phyloP scores from a whole-genome alignment of 2,888 invertebrate genomes.

The Chesias legatella region DNA sequence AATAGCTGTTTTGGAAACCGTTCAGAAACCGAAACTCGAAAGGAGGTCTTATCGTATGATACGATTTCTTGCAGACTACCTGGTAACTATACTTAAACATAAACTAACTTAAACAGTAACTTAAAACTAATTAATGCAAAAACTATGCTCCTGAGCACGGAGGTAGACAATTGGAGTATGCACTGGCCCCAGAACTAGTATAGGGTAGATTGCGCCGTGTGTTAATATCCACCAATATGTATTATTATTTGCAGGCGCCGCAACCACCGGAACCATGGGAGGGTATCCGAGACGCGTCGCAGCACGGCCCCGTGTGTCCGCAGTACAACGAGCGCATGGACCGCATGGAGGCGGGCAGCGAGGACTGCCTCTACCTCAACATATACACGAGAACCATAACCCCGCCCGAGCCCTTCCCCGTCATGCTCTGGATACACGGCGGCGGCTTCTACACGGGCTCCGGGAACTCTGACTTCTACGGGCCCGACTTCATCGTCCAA shows the following conservation, averaged over 20 bases:
- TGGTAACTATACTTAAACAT: too few species aligned
- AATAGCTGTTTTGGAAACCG: too few species aligned
- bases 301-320: constrained; percentile 68
- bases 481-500: constrained; percentile 70
- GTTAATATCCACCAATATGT: too few species aligned
- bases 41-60: too few species aligned
- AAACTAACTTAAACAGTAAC: too few species aligned
- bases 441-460: constrained; percentile 75
- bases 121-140: too few species aligned
- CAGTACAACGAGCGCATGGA: constrained; percentile 72
- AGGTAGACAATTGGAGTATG: too few species aligned
- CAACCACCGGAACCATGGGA: constrained; percentile 62
- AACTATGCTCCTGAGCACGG: too few species aligned
- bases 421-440: constrained; percentile 76
- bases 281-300: constrained; percentile 57
- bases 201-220: too few species aligned
- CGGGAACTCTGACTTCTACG: constrained; percentile 70
- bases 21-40: too few species aligned
- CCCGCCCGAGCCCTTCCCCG: constrained; percentile 47
- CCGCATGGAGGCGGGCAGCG: constrained; percentile 75
- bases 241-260: constrained; percentile 50
- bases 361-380: constrained; percentile 86
- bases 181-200: too few species aligned
- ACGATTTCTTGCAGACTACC: too few species aligned
- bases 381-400: constrained; percentile 75